Conservation (phyloP, 2,888 invertebrate genomes). For the Pyrochroa serraticornis region DNA sequence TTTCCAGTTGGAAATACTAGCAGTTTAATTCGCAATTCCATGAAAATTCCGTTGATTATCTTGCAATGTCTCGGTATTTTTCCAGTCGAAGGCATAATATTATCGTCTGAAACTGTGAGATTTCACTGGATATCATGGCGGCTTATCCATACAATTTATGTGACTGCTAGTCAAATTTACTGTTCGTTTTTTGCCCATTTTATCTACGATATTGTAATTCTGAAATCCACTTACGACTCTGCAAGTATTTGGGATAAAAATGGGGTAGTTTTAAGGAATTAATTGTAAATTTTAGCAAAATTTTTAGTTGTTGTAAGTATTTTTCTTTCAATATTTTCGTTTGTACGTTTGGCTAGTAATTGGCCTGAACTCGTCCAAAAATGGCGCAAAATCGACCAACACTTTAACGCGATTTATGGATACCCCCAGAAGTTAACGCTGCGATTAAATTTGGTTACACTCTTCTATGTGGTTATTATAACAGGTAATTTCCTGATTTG, state of each 20-base stretch:
- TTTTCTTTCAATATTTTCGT: not conserved
- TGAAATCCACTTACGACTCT: not conserved
- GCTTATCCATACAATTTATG: conserved; percentile 1
- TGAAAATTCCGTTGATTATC: conserved; percentile 2
- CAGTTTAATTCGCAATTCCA: not conserved
- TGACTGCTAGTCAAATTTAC: not conserved
- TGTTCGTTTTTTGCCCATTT: not conserved
- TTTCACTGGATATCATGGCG: conserved; percentile 4
- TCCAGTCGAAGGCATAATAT: conserved; percentile 4
- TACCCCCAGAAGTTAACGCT: conserved; percentile 4
- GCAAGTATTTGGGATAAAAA: not conserved
- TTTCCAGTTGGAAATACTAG: too few relatives aligned
- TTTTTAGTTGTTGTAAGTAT: not conserved
- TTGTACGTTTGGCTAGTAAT: not conserved
- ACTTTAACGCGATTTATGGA: conserved; percentile 1
- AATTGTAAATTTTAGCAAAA: conserved; percentile 4
- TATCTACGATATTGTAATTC: not conserved
- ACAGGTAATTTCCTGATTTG: not conserved
- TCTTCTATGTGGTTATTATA: not conserved
- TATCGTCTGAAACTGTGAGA: not conserved
- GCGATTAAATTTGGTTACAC: not conserved
- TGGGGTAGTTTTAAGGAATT: not conserved
- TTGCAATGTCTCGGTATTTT: not conserved
- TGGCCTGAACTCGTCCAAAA: conserved; percentile 6
- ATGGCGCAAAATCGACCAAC: conserved; percentile 9